Evolutionary conservation across 2,797 vertebrate species (phyloP), one percentile per base, ranked within the genome.

Genomic region (Sparidentex hasta): DNA sequence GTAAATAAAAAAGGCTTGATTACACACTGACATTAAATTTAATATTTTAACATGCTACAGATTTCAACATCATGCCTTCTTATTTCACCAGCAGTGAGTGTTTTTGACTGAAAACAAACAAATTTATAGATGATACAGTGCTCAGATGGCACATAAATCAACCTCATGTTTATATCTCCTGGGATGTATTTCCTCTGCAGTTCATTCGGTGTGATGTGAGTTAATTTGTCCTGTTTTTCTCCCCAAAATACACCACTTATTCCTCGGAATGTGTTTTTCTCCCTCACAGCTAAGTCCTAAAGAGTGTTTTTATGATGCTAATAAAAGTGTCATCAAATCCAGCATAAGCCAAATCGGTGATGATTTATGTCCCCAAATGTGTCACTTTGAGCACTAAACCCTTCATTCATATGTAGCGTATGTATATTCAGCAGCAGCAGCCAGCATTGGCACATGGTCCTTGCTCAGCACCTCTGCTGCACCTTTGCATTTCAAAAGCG

Each of bases 401-500:
- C 11, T 51, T 59, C 13, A 57, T 56, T 78, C 7, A 52, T 55
- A 21, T 55, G 12, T 52, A 21, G 27, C 56, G 14, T 5, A 5
- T 38, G 27, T 47, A 3, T 27, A 2, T 63, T 48, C 77, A 27
- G 55, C 63, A 68, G 55, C 11, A 33, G 29, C 27, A 33, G 29
- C 33, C 33, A 38, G 33, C 33, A 27, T 65, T 50, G 18, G 25
- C n/a, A 11, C 44, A 21, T 25, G 1, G 14, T 33, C 47, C 50
- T 74, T 73, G 43, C 54, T 80, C 64, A 65, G 74, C 52, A 75
- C 46, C 70, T 80, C 65, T 20, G 9, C 72, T 61, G 29, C 64
- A 74, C 44, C 44, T 88, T 80, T 84, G 62, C 71, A 79, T 77
- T 86, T 85, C 44, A 78, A 79, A 84, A 74, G 47, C 65, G 65